phyloP scores from a whole-genome alignment of 2,797 vertebrate species.

The Sebastes steindachneri region DNA sequence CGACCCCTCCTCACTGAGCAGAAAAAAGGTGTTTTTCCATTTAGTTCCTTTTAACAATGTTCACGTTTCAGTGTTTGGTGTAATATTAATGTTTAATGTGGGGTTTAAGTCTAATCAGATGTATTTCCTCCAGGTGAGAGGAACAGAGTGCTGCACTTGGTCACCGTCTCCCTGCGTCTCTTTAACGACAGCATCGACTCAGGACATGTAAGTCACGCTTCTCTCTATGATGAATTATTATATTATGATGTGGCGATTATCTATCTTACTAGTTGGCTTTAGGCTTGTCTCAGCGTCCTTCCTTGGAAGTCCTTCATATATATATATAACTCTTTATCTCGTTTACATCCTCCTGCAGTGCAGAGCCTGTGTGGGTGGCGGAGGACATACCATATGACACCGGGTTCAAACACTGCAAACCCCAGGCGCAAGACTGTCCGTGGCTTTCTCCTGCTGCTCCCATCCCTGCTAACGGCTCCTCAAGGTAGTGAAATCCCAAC shows the following conservation, averaged over 20 bases:
- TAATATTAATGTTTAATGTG: neutral
- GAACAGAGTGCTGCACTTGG: conserved; percentile 71
- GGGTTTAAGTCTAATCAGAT: neutral
- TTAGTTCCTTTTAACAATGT: neutral
- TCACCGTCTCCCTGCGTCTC: conserved; percentile 59
- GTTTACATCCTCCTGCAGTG: conserved; percentile 76
- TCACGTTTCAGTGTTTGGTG: neutral
- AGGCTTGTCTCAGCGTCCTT: no score
- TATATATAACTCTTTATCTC: neutral
- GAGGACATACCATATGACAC: conserved; percentile 79
- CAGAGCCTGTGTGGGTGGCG: conserved; percentile 81
- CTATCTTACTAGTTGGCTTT: no score
- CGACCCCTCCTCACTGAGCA: conserved; percentile 66
- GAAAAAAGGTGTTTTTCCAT: conserved; percentile 76
- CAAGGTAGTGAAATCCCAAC: conserved; percentile 79
- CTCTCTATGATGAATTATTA: neutral
- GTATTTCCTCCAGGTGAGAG: conserved; percentile 69
- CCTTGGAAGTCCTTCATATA: no score
- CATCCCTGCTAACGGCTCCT: conserved; percentile 64
- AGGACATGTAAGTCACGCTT: conserved; percentile 75
- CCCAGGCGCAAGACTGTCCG: conserved; percentile 76
- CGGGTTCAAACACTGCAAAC: conserved; percentile 84
- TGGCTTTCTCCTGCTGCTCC: conserved; percentile 83
- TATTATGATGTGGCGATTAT: no score
- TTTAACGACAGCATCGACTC: conserved; percentile 51